phyloP scores from a whole-genome alignment of 2,113 vertebrate genomes.

The Isichthys henryi region DNA sequence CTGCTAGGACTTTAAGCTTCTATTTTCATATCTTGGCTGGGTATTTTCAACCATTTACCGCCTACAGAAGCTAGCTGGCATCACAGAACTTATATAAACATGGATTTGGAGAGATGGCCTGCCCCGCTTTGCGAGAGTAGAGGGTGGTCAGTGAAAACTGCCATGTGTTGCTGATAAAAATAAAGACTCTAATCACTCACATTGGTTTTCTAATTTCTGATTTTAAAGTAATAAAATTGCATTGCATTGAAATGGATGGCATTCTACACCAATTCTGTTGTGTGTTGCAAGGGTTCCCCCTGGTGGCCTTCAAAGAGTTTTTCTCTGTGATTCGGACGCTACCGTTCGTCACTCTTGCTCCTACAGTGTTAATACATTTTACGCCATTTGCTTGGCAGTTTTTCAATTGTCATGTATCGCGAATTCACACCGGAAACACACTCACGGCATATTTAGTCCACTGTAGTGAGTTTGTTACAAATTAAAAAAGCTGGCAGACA shows the following conservation, averaged over 20 bases:
- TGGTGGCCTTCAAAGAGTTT: not conserved
- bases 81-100: not conserved
- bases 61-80: not conserved
- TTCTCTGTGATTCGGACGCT: not conserved
- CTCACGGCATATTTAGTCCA: not conserved
- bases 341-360: not conserved
- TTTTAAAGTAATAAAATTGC: not conserved
- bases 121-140: not conserved
- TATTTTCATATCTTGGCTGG: not conserved
- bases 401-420: not conserved
- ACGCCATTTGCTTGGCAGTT: not conserved
- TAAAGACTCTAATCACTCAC: not conserved
- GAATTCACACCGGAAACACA: not conserved
- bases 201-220: not conserved
- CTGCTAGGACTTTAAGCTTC: not conserved
- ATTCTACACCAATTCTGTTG: not conserved
- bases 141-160: not conserved
- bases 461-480: not conserved
- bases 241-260: not conserved
- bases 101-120: not conserved
- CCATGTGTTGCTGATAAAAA: not conserved
- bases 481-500: not conserved
- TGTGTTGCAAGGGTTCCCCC: conserved; percentile 3
- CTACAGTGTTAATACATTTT: not conserved
- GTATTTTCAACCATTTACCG: not conserved